These are phyloP conservation scores for Tupiocoris notatus DNA, from an alignment of 2,888 invertebrate genomes.

Conservation along the genomic window DNA sequence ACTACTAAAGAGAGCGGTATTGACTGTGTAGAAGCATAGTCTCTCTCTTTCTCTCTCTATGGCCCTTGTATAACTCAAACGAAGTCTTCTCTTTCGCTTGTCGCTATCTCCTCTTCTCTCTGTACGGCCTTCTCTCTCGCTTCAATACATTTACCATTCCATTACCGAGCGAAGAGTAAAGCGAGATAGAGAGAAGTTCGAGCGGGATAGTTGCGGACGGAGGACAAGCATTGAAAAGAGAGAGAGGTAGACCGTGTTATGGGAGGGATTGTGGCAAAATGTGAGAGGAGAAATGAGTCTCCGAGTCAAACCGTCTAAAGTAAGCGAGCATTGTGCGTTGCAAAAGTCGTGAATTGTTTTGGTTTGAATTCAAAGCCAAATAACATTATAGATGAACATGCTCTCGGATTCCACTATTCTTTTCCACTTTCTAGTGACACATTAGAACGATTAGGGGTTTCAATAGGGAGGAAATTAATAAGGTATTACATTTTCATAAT, in stretches of 20 bases:
- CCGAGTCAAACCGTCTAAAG: not conserved
- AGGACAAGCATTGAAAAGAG: not conserved
- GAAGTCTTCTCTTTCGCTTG: not conserved
- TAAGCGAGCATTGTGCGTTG: not conserved
- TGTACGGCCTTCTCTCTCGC: not conserved
- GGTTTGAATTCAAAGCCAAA: no score
- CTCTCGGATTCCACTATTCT: no score
- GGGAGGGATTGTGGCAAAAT: not conserved
- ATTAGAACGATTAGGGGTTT: no score
- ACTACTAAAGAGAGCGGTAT: constrained; percentile 33
- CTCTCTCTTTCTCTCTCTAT: constrained; percentile 2
- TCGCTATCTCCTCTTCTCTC: not conserved
- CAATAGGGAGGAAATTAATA: no score
- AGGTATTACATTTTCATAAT: no score
- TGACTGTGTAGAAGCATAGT: constrained; percentile 23
- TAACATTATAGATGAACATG: no score
- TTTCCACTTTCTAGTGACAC: no score
- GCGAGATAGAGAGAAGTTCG: not conserved
- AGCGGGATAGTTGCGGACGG: not conserved
- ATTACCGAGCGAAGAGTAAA: constrained; percentile 20
- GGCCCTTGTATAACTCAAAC: not conserved
- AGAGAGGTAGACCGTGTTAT: not conserved
- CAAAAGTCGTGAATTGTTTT: no score
- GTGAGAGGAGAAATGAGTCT: not conserved
- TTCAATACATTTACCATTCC: constrained; percentile 24